Percentiles rank a stretch among this genome's conserved stretches.
Evolutionary conservation across 2,888 invertebrate genomes (phyloP).

Genomic region (Caenorhabditis afra): DNA sequence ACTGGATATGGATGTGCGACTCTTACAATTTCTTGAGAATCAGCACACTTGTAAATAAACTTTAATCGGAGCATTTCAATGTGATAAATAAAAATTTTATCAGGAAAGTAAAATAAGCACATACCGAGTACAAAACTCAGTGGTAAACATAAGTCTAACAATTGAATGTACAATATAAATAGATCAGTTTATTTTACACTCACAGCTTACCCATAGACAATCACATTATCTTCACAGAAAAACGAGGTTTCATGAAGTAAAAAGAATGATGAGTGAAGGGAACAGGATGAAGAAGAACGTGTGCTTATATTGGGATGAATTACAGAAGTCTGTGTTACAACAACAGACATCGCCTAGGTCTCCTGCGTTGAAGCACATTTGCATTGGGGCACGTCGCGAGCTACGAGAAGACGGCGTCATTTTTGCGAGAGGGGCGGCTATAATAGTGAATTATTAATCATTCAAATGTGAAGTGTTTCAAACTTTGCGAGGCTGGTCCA

Average conservation of each 20-base stretch:
- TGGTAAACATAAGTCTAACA: not conserved
- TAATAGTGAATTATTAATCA: not conserved
- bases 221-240: constrained; percentile 1
- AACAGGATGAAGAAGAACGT: constrained; percentile 12
- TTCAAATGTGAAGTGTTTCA: not conserved
- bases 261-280: not conserved
- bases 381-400: constrained; percentile 37
- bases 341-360: constrained; percentile 67
- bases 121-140: not conserved
- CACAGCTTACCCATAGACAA: constrained; percentile 2
- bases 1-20: constrained; percentile 34
- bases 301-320: constrained; percentile 37
- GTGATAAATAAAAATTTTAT: not conserved
- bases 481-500: constrained; percentile 34
- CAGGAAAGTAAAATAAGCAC: not conserved
- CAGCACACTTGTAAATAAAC: too few relatives aligned
- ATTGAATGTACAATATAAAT: not conserved
- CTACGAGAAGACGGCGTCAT: constrained; percentile 14
- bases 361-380: constrained; percentile 67
- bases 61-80: not conserved
- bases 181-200: too few relatives aligned
- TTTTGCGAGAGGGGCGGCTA: constrained; percentile 27
- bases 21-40: constrained; percentile 26
- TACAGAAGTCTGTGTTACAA: constrained; percentile 66
- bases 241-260: not conserved